A percentile compares a stretch with the other conserved stretches of the same genome.
Conservation (phyloP, 2,797 vertebrate genomes). For the Platalea minor region DNA sequence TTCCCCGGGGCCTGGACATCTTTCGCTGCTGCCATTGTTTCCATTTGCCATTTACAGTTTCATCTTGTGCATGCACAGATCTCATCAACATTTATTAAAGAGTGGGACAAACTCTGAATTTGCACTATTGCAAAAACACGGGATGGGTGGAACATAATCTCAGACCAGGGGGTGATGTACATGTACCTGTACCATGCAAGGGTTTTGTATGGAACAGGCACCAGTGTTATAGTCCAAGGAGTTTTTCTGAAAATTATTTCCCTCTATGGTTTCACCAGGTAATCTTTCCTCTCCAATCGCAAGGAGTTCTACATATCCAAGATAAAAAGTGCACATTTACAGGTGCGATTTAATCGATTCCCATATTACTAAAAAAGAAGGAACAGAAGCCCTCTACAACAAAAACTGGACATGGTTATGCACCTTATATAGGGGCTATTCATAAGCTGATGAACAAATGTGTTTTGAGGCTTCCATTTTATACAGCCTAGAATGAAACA, state of each 20-base stretch:
- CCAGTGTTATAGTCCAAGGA: neutral
- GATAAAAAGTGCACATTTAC: neutral
- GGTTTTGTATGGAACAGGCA: neutral
- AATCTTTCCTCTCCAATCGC: neutral
- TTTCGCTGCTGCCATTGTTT: neutral
- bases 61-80: neutral
- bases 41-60: neutral
- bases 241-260: neutral
- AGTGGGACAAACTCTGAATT: neutral
- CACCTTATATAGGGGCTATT: neutral
- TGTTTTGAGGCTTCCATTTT: neutral
- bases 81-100: neutral
- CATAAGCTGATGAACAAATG: neutral
- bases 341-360: neutral
- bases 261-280: neutral
- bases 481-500: neutral
- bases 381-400: neutral
- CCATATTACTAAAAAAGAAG: neutral
- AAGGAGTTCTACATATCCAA: neutral
- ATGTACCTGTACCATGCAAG: neutral
- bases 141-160: neutral
- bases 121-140: neutral
- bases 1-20: neutral
- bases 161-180: fast-evolving
- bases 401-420: neutral